Evolutionary conservation across 2,797 vertebrate genomes (phyloP).

Genomic region (Podarcis siculus): DNA sequence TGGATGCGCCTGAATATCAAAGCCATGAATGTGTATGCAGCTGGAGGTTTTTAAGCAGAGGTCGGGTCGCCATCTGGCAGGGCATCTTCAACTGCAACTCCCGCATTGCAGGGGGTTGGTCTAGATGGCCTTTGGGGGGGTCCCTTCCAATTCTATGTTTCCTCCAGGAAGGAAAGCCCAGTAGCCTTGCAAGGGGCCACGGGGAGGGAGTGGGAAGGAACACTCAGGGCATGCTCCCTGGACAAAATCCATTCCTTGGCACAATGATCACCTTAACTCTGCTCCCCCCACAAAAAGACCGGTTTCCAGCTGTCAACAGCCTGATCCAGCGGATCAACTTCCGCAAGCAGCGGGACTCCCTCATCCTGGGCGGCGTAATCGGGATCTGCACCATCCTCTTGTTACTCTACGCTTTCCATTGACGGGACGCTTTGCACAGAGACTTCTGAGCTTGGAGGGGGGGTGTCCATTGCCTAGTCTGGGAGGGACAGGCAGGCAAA

Average conservation of each 20-base stretch:
- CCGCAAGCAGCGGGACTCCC: conserved; percentile 93
- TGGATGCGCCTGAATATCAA: no score
- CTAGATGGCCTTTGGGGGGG: no score
- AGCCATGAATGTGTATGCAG: no score
- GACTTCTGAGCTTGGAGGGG: conserved; percentile 55
- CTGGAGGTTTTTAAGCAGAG: no score
- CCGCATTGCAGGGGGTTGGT: no score
- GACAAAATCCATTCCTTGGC: not conserved
- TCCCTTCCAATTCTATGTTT: no score
- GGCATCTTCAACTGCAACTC: no score
- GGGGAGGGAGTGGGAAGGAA: not conserved
- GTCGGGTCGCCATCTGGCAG: no score
- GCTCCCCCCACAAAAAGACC: conserved; percentile 78
- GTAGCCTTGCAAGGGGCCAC: rapidly evolving
- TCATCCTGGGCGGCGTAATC: conserved; percentile 91
- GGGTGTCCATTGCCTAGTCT: conserved; percentile 42
- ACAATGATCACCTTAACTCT: conserved; percentile 72
- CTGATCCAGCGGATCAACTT: conserved; percentile 98
- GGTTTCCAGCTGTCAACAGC: conserved; percentile 96
- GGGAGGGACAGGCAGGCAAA: conserved; percentile 52
- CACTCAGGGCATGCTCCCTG: no score
- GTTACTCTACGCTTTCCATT: conserved; percentile 96
- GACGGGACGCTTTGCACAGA: conserved; percentile 72
- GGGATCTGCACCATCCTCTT: conserved; percentile 94
- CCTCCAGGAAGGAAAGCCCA: no score